Conservation (phyloP, 2,888 invertebrate genomes). For the Callinectes sapidus region DNA sequence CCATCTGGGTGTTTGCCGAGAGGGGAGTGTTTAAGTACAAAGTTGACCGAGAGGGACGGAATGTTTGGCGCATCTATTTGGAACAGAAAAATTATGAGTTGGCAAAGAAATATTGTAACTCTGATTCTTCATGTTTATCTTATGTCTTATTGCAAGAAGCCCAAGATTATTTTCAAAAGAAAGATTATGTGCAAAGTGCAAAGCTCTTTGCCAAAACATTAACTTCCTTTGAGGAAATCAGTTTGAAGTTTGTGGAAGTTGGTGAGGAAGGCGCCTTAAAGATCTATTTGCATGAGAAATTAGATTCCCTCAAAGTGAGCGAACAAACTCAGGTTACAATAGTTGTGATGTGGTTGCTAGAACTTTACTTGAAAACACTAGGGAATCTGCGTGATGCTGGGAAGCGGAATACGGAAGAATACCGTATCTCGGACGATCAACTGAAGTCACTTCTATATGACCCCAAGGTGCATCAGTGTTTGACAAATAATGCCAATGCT, state of each 20-base stretch:
- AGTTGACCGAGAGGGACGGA: constrained; percentile 88
- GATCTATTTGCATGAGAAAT: constrained; percentile 86
- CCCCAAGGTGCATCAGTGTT: constrained; percentile 80
- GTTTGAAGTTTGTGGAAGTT: constrained; percentile 90
- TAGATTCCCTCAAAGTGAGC: constrained; percentile 83
- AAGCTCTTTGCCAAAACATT: constrained; percentile 91
- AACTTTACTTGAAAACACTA: constrained; percentile 91
- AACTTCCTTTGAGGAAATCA: constrained; percentile 92
- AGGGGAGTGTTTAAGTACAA: constrained; percentile 90
- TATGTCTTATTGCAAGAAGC: constrained; percentile 92
- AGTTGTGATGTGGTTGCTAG: constrained; percentile 95
- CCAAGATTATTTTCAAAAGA: constrained; percentile 86
- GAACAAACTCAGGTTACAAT: constrained; percentile 93
- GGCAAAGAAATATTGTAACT: constrained; percentile 89
- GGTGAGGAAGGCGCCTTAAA: constrained; percentile 90
- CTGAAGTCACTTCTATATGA: constrained; percentile 65
- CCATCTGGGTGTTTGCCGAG: constrained; percentile 91
- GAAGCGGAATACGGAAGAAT: constrained; percentile 77
- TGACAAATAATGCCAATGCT: constrained; percentile 84
- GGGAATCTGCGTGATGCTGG: constrained; percentile 81
- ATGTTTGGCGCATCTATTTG: constrained; percentile 84
- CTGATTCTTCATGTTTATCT: constrained; percentile 84
- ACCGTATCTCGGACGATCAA: constrained; percentile 78
- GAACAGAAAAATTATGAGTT: constrained; percentile 78
- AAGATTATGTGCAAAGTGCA: constrained; percentile 89